A percentile compares a stretch with the other conserved stretches of the same genome.
These are phyloP conservation scores for Corythucha ciliata DNA, from an alignment of 2,888 invertebrate genomes.

Conservation along the genomic window DNA sequence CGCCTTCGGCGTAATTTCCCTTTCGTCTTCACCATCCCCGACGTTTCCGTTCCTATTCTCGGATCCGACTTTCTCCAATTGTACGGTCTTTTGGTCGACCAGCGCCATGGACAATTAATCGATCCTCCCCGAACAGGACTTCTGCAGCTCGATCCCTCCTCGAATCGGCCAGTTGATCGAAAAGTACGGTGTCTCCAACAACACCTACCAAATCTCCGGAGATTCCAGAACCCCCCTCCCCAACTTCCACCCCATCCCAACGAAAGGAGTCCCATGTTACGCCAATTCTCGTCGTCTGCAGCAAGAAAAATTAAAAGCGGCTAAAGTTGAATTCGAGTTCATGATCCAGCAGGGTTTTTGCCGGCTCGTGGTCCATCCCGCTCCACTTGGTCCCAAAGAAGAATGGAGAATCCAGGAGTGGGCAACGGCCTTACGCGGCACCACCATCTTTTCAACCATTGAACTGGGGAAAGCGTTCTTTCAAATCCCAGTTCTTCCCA, in stretches of 20 bases:
- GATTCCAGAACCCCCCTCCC: too few relatives aligned
- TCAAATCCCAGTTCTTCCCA: slow-evolving; percentile 33
- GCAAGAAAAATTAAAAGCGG: slow-evolving; percentile 35
- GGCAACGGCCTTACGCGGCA: slow-evolving; percentile 31
- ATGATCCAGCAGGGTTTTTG: slow-evolving; percentile 37
- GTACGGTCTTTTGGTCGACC: slow-evolving; percentile 25
- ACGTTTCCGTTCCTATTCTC: not conserved
- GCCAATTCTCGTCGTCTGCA: slow-evolving; percentile 36
- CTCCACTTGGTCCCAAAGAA: slow-evolving; percentile 37
- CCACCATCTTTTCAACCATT: slow-evolving; percentile 36
- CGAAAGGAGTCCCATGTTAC: slow-evolving; percentile 38
- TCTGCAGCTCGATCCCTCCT: too few relatives aligned
- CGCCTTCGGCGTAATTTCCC: slow-evolving; percentile 9
- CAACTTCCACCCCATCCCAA: slow-evolving; percentile 35
- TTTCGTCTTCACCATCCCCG: slow-evolving; percentile 12
- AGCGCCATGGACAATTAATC: slow-evolving; percentile 12
- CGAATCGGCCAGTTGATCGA: too few relatives aligned
- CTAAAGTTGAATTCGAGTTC: slow-evolving; percentile 36
- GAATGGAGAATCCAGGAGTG: slow-evolving; percentile 35
- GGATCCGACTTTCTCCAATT: slow-evolving; percentile 17
- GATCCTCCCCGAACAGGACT: too few relatives aligned
- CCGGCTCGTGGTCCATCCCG: slow-evolving; percentile 38
- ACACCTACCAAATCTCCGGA: slow-evolving; percentile 6
- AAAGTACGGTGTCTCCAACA: not conserved
- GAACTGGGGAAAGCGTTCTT: slow-evolving; percentile 39